Percentiles rank a stretch among this genome's conserved stretches.
Conservation (phyloP, 2,888 invertebrate species). For the Erebia ligea region DNA sequence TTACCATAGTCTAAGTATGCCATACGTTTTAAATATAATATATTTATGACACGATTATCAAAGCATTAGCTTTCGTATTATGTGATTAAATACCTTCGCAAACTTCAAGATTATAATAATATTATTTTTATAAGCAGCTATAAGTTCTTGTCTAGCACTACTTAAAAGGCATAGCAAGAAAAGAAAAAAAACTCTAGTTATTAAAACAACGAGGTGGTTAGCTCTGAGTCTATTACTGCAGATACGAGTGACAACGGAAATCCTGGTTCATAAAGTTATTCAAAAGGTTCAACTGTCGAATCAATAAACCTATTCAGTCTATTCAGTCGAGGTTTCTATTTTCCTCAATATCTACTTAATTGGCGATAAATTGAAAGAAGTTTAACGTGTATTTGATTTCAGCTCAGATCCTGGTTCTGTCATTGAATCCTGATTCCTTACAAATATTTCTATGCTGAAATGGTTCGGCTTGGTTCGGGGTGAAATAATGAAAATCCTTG, state of each 20-base stretch:
- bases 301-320: conserved; percentile 23
- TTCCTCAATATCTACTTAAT: conserved; percentile 17
- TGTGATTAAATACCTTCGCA: too few species aligned
- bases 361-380: conserved; percentile 26
- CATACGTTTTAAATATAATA: too few species aligned
- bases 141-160: too few species aligned
- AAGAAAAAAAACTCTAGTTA: neutral
- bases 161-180: too few species aligned
- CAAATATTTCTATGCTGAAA: neutral
- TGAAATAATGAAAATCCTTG: too few species aligned
- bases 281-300: conserved; percentile 43
- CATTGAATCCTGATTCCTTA: conserved; percentile 14
- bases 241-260: conserved; percentile 55
- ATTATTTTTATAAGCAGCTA: too few species aligned
- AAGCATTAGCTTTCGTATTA: too few species aligned
- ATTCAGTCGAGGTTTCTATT: neutral
- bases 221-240: conserved; percentile 22
- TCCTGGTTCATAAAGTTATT: conserved; percentile 64
- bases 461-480: neutral
- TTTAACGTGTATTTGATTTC: conserved; percentile 12
- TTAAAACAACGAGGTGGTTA: neutral
- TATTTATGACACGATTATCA: too few species aligned
- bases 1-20: too few species aligned
- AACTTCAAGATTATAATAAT: neutral
- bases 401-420: conserved; percentile 22